Percentiles rank a stretch among this genome's conserved stretches.
Conservation (phyloP, 2,797 vertebrate genomes). For the Bufotes viridis region DNA sequence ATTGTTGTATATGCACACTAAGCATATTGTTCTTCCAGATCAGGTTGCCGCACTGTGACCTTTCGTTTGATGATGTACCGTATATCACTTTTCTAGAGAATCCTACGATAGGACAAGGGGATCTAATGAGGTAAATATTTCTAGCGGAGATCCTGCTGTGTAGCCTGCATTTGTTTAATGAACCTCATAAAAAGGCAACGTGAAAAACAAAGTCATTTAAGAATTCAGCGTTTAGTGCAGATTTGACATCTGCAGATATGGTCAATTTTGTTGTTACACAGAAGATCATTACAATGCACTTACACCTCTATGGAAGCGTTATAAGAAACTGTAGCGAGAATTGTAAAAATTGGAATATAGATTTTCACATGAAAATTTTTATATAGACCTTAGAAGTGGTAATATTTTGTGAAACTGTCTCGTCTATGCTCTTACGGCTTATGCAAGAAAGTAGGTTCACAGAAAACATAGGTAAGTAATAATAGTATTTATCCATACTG, state of each 20-base stretch:
- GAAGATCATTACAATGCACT: conserved; percentile 26
- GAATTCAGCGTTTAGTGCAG: conserved; percentile 17
- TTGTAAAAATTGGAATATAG: not conserved
- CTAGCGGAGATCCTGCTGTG: conserved; percentile 34
- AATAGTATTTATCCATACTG: not conserved
- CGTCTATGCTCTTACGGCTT: not conserved
- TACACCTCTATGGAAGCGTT: not conserved
- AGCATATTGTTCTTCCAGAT: not conserved
- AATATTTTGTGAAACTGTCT: not conserved
- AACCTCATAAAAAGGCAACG: conserved; percentile 44
- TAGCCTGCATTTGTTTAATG: conserved; percentile 51
- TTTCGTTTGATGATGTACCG: conserved; percentile 23
- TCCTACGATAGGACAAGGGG: conserved; percentile 35
- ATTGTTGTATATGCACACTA: not conserved
- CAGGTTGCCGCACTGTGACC: not conserved
- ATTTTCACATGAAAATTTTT: not conserved
- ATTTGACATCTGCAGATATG: conserved; percentile 37
- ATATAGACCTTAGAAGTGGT: not conserved
- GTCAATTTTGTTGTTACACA: conserved; percentile 19
- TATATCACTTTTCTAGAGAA: not conserved
- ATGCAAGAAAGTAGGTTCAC: not conserved
- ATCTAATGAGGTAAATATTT: conserved; percentile 59
- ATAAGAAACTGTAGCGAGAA: not conserved
- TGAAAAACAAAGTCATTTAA: conserved; percentile 25
- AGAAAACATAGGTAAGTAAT: not conserved